Conservation (phyloP, 1,140 invertebrate species). For the Nymphalis io region DNA sequence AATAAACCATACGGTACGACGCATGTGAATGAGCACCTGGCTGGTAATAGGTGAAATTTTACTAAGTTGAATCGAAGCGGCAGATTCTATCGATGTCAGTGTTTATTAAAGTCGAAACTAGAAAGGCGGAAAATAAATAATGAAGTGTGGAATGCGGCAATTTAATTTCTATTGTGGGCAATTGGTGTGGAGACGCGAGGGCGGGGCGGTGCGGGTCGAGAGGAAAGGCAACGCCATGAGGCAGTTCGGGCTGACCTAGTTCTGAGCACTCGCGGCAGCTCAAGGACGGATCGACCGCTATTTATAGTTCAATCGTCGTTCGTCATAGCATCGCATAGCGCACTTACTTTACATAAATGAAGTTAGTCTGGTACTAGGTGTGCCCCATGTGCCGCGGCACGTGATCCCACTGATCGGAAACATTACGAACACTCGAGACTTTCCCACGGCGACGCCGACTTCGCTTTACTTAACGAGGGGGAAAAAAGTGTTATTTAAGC, state of each 20-base stretch:
- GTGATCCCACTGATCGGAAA: constrained; percentile 46
- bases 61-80: constrained; percentile 17
- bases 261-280: constrained; percentile 67
- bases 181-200: constrained; percentile 33
- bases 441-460: constrained; percentile 62
- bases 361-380: constrained; percentile 58
- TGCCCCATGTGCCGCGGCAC: constrained; percentile 46
- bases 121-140: constrained; percentile 47
- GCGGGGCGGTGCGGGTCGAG: constrained; percentile 40
- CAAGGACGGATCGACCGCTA: constrained; percentile 78
- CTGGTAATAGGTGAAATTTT: constrained; percentile 31
- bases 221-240: constrained; percentile 53
- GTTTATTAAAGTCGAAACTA: constrained; percentile 36
- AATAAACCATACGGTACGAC: constrained; percentile 27
- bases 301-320: constrained; percentile 75
- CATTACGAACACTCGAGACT: constrained; percentile 50
- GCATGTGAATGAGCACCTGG: constrained; percentile 50
- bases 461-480: constrained; percentile 39
- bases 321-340: constrained; percentile 68
- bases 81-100: constrained; percentile 25
- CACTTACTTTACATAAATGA: constrained; percentile 75
- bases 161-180: constrained; percentile 45
- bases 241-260: constrained; percentile 71
- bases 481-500: constrained; percentile 49
- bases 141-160: constrained; percentile 49